Percentiles rank a stretch among this genome's conserved stretches.
Conservation (phyloP, 2,113 vertebrate genomes). For the Arenaria interpres region DNA sequence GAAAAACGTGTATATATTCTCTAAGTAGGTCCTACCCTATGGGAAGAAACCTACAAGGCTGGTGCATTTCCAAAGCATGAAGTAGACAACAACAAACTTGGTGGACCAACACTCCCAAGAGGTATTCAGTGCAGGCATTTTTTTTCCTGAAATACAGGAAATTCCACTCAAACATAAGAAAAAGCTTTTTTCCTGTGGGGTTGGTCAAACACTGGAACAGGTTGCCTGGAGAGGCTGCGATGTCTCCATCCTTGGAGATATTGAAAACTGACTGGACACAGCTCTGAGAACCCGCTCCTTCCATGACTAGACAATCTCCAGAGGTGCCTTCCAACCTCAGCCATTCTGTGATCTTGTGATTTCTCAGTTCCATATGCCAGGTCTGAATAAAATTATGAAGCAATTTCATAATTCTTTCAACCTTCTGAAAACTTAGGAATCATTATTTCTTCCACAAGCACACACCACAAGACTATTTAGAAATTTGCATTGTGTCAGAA, state of each 20-base stretch:
- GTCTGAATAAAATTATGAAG: not conserved
- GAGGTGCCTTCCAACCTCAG: not conserved
- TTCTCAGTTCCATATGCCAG: not conserved
- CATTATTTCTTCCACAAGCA: not conserved
- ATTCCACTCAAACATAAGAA: not conserved
- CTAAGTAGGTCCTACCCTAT: not conserved
- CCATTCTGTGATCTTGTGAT: not conserved
- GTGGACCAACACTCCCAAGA: not conserved
- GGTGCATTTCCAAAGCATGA: not conserved
- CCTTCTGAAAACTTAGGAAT: not conserved
- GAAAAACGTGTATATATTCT: not conserved
- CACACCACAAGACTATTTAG: not conserved
- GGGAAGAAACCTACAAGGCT: not conserved
- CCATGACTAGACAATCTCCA: not conserved
- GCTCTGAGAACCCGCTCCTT: not conserved
- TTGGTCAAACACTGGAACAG: not conserved
- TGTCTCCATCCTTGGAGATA: not conserved
- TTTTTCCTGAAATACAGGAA: not conserved
- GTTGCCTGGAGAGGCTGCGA: not conserved
- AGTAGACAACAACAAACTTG: accelerated
- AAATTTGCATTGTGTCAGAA: not conserved
- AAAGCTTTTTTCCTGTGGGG: not conserved
- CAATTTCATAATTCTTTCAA: not conserved
- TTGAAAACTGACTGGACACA: not conserved
- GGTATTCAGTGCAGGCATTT: not conserved